Percentiles rank a stretch among this genome's conserved stretches.
Evolutionary conservation across 2,113 vertebrate genomes (phyloP).

Genomic region (Strix aluco): DNA sequence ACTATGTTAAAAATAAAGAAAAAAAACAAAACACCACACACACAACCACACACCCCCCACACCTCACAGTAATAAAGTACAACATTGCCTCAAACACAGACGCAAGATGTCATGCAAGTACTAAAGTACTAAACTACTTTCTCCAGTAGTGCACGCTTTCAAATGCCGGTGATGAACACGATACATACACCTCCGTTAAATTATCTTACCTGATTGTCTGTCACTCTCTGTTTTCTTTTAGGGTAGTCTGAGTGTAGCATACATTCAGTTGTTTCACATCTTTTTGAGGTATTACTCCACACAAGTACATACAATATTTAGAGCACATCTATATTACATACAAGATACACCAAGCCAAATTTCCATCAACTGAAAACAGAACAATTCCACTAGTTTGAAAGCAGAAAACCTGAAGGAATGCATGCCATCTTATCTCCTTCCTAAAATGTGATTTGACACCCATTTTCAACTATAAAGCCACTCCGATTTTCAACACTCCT

Average conservation of each 20-base stretch:
- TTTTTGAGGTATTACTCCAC: not conserved
- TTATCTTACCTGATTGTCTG: not conserved
- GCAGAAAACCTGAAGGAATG: not conserved
- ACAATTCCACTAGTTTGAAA: not conserved
- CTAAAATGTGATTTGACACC: not conserved
- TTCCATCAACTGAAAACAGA: not conserved
- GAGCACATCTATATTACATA: not conserved
- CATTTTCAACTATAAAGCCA: not conserved
- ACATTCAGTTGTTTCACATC: not conserved
- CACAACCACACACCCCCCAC: not conserved
- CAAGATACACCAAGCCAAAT: not conserved
- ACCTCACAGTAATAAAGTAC: not conserved
- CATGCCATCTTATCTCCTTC: not conserved
- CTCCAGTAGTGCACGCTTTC: not conserved
- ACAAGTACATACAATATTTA: not conserved
- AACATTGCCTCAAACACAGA: not conserved
- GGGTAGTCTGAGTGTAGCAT: not conserved
- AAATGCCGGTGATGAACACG: rapidly evolving
- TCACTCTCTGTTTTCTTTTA: not conserved
- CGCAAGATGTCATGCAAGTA: not conserved
- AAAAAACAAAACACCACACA: not conserved
- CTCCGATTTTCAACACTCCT: not conserved
- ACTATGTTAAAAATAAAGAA: not conserved
- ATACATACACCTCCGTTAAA: not conserved
- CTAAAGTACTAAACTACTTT: not conserved